phyloP scores from a whole-genome alignment of 2,113 vertebrate genomes.

The Oreochromis spilurus region DNA sequence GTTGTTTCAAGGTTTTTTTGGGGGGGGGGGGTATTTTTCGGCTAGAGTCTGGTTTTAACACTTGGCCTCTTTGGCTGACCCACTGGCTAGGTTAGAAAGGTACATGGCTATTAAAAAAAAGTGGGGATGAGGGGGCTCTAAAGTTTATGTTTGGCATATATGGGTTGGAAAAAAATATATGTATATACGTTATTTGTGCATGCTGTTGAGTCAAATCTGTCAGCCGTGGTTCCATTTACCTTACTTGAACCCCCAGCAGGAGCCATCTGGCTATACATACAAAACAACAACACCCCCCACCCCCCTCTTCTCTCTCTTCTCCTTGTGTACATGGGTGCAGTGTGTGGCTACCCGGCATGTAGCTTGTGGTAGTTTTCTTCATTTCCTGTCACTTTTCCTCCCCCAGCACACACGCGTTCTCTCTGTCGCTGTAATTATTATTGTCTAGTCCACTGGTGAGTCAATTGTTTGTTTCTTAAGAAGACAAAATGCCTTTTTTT shows the following conservation, averaged over 20 bases:
- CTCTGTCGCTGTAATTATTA: neutral
- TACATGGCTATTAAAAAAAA: neutral
- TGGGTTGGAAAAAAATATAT: neutral
- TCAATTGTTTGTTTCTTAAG: neutral
- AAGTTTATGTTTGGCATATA: neutral
- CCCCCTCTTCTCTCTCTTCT: neutral
- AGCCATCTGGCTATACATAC: conserved; percentile 66
- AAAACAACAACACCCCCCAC: neutral
- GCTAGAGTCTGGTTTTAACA: neutral
- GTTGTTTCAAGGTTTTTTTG: neutral
- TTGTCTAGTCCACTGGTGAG: neutral
- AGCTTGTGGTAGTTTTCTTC: conserved; percentile 70
- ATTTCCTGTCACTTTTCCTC: conserved; percentile 71
- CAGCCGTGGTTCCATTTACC: conserved; percentile 36
- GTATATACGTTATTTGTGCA: neutral
- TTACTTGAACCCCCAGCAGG: conserved; percentile 55
- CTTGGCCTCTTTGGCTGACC: neutral
- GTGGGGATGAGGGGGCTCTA: neutral
- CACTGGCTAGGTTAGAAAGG: neutral
- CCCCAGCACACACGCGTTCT: neutral
- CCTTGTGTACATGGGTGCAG: conserved; percentile 18
- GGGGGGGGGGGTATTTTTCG: neutral
- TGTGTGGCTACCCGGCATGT: conserved; percentile 46
- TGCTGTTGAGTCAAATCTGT: neutral
- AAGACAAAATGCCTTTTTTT: neutral